Evolutionary conservation across 2,888 invertebrate species (phyloP).

Genomic region (Ennomos quercinarius): DNA sequence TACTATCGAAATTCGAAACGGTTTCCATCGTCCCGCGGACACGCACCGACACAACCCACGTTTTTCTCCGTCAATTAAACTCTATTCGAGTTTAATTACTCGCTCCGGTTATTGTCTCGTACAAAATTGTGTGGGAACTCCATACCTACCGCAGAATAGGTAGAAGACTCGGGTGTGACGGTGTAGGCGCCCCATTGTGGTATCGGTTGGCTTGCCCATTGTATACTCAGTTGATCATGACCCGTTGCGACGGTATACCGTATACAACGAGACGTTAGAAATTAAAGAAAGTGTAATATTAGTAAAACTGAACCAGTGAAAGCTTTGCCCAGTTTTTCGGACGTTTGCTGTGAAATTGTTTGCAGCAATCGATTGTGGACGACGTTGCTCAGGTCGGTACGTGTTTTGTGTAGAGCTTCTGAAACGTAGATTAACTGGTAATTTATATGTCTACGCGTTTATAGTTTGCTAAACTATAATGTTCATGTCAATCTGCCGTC

Average conservation of each 20-base stretch:
- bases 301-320: slow-evolving; percentile 21
- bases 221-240: slow-evolving; percentile 32
- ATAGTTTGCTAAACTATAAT: no score
- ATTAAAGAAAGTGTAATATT: slow-evolving; percentile 20
- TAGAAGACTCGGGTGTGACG: slow-evolving; percentile 6
- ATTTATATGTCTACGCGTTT: no score
- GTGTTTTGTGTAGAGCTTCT: no score
- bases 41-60: slow-evolving; percentile 43
- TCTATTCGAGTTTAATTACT: slow-evolving; percentile 51
- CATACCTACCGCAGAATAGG: slow-evolving; percentile 3
- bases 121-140: slow-evolving; percentile 49
- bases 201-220: slow-evolving; percentile 1
- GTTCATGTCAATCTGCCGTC: no score
- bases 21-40: slow-evolving; percentile 28
- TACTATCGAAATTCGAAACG: neutral
- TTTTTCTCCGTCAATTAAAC: slow-evolving; percentile 45
- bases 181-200: neutral
- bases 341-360: slow-evolving; percentile 9
- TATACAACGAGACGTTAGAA: neutral
- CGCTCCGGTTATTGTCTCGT: slow-evolving; percentile 44
- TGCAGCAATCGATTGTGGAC: slow-evolving; percentile 4
- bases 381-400: slow-evolving; percentile 9
- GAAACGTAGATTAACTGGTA: no score
- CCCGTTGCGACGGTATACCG: slow-evolving; percentile 13
- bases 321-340: slow-evolving; percentile 9